Conservation (phyloP, 2,113 vertebrate species). For the Zosterops lateralis region DNA sequence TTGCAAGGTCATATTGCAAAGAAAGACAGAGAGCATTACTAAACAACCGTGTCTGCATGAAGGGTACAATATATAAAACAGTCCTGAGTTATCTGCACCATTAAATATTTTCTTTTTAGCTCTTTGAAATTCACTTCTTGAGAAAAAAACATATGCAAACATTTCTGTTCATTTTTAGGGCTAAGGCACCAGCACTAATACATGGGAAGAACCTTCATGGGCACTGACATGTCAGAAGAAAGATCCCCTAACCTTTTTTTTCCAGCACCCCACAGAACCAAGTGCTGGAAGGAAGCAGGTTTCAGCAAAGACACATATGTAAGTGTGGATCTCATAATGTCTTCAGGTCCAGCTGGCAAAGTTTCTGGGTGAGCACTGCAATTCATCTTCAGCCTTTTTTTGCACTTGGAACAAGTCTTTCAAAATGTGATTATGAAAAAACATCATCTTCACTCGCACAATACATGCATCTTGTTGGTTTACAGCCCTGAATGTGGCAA, state of each 20-base stretch:
- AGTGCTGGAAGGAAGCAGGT: not conserved
- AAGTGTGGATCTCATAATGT: not conserved
- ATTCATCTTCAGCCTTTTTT: not conserved
- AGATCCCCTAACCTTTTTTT: not conserved
- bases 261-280: not conserved
- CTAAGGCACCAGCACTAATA: slow-evolving; percentile 38
- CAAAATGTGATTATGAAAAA: not conserved
- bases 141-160: not conserved
- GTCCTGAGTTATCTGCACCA: slow-evolving; percentile 41
- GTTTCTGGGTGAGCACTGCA: not conserved
- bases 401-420: not conserved
- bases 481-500: not conserved
- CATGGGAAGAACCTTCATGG: not conserved
- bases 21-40: not conserved
- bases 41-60: not conserved
- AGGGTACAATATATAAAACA: not conserved
- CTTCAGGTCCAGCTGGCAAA: not conserved
- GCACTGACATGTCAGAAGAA: not conserved
- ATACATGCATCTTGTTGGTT: not conserved
- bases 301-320: not conserved
- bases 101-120: not conserved
- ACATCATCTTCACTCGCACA: not conserved
- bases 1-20: not conserved
- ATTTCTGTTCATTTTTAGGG: not conserved
- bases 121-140: not conserved